Evolutionary conservation across 2,888 invertebrate genomes (phyloP).

Genomic region (Spodoptera exigua): DNA sequence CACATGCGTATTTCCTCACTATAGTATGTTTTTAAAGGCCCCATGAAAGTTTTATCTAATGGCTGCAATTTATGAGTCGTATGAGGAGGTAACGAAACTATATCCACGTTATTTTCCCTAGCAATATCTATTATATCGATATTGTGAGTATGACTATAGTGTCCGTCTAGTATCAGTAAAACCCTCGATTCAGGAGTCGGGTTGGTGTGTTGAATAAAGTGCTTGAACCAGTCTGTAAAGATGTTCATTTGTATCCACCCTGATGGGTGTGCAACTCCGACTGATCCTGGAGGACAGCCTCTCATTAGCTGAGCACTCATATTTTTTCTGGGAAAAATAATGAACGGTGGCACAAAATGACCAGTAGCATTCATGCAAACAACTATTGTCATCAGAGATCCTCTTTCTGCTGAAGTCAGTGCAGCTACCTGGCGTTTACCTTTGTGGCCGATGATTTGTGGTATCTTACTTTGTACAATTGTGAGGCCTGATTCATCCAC

Average conservation of each 20-base stretch:
- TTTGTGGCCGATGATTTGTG: background rate
- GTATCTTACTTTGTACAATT: background rate
- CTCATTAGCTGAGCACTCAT: background rate
- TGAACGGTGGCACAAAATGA: background rate
- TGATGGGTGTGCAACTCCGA: constrained; percentile 10
- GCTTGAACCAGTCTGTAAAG: constrained; percentile 62
- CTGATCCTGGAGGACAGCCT: background rate
- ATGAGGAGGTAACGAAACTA: background rate
- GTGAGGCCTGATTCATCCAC: background rate
- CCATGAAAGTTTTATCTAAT: constrained; percentile 1
- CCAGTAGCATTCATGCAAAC: background rate
- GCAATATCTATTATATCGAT: background rate
- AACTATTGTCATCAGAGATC: background rate
- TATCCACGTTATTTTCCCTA: background rate
- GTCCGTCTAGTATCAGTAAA: background rate
- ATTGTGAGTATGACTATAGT: background rate
- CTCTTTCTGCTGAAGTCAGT: background rate
- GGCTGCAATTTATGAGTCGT: background rate
- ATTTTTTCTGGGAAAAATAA: background rate
- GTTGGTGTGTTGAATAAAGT: constrained; percentile 63
- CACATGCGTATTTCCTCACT: background rate
- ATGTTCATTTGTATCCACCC: constrained; percentile 35
- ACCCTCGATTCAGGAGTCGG: background rate
- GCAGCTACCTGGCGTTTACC: background rate
- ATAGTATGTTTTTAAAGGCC: background rate